A percentile compares a stretch with the other conserved stretches of the same genome.
Evolutionary conservation across 2,888 invertebrate species (phyloP).

Genomic region (Hypena proboscidalis): DNA sequence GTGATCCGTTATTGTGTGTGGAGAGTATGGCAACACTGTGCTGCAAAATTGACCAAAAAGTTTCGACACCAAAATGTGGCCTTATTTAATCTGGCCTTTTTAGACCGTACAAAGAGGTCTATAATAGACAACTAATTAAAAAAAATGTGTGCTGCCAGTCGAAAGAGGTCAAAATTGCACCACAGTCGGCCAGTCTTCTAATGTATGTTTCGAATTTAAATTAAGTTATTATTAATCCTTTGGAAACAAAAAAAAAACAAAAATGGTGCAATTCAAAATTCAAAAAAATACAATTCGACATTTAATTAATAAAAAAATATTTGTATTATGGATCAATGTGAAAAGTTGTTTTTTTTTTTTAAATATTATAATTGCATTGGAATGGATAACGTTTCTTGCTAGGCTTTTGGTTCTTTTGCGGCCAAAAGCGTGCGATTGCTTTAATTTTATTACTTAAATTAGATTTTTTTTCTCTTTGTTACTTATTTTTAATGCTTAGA

Average conservation of each 20-base stretch:
- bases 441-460: slow-evolving; percentile 9
- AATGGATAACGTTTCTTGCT: slow-evolving; percentile 27
- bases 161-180: slow-evolving; percentile 3
- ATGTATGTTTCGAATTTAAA: slow-evolving; percentile 31
- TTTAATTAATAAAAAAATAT: slow-evolving; percentile 31
- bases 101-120: no score
- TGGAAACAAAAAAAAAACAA: slow-evolving; percentile 35
- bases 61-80: not conserved
- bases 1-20: slow-evolving; percentile 32
- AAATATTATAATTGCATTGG: slow-evolving; percentile 20
- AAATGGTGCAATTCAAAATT: slow-evolving; percentile 45
- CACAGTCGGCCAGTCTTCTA: slow-evolving; percentile 6
- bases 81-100: no score
- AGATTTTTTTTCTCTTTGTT: slow-evolving; percentile 3
- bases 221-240: slow-evolving; percentile 30
- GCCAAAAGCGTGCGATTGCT: no score
- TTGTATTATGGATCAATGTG: slow-evolving; percentile 31
- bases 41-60: not conserved
- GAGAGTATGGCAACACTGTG: slow-evolving; percentile 12
- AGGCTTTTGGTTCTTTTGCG: not conserved
- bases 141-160: slow-evolving; percentile 7
- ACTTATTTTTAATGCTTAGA: slow-evolving; percentile 2
- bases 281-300: slow-evolving; percentile 28
- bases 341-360: slow-evolving; percentile 36
- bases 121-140: no score